phyloP scores from a whole-genome alignment of 2,797 vertebrate species.

The Falco rusticolus region DNA sequence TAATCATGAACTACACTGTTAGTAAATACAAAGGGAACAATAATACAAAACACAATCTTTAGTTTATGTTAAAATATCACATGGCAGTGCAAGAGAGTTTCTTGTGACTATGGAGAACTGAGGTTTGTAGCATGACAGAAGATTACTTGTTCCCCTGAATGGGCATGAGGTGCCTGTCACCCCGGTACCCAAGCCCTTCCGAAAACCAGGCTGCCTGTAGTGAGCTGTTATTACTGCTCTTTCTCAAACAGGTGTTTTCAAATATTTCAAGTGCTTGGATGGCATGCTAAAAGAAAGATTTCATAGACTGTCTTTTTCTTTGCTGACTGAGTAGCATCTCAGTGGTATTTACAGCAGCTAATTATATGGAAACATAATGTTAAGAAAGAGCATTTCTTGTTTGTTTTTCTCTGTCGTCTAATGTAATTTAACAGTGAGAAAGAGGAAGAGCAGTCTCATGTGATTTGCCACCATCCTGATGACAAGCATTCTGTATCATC shows the following conservation, averaged over 20 bases:
- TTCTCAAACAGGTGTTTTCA: not conserved
- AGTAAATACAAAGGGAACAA: not conserved
- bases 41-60: not conserved
- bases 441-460: not conserved
- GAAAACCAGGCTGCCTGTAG: not conserved
- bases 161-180: not conserved
- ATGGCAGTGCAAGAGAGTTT: not conserved
- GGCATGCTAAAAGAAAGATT: not conserved
- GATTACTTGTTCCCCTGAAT: not conserved
- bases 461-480: not conserved
- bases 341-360: not conserved
- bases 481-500: not conserved
- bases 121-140: not conserved
- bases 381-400: not conserved
- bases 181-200: not conserved
- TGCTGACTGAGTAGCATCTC: not conserved
- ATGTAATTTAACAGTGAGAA: not conserved
- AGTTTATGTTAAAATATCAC: not conserved
- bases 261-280: not conserved
- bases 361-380: not conserved
- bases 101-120: not conserved
- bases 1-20: not conserved
- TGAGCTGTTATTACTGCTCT: not conserved
- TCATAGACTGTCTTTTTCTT: not conserved
- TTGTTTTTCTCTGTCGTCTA: not conserved